Base-by-base conservation (phyloP, 2,888 invertebrate species). In the Spilosoma lubricipeda region DNA sequence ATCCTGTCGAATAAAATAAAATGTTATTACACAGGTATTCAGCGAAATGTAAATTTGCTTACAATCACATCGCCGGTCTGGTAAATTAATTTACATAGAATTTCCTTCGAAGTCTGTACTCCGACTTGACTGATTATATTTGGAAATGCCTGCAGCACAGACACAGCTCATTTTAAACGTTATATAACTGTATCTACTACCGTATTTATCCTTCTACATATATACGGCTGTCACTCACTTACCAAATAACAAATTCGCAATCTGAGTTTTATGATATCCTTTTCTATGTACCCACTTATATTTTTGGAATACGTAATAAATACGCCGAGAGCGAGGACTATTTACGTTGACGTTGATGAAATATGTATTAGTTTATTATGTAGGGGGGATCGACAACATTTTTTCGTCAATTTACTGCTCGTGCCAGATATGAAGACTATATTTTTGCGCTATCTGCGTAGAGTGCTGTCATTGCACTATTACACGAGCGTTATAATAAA, bases 391-490 rank as follows among this genome's bases (percentile, higher is more conserved):
- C 88, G 88, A 90, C 87, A 89, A 90, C 85, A 90, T 92, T 91
- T 90, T 92, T 88, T 89, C 90, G 85, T 86, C 90, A 92, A 92
- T 92, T 91, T 93, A 91, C 88, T 82, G 89, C 87, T 88, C 89
- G 84, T 87, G 84, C 87, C 85, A 85, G 90, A 91, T 92, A 92
- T 90, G 90, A 89, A 85, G 89, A 92, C 89, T 91, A 94, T 94
- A 93, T 91, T 89, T 93, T 86, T 87, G 76, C 89, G 85, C 88
- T 92, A 91, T 92, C 92, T 90, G 79, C 78, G 87, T 87, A 89
- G 90, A 90, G 91, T 82, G 88, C 89, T 86, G 90, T 91, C 92
- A 93, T 92, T 93, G 91, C 88, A 90, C 88, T 90, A 89, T 90
- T 89, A 90, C 88, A 85, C 74, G 81, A 86, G 84, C 90, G 90